A percentile compares a stretch with the other conserved stretches of the same genome.
phyloP scores from a whole-genome alignment of 2,113 vertebrate species.

The Panthera leo region DNA sequence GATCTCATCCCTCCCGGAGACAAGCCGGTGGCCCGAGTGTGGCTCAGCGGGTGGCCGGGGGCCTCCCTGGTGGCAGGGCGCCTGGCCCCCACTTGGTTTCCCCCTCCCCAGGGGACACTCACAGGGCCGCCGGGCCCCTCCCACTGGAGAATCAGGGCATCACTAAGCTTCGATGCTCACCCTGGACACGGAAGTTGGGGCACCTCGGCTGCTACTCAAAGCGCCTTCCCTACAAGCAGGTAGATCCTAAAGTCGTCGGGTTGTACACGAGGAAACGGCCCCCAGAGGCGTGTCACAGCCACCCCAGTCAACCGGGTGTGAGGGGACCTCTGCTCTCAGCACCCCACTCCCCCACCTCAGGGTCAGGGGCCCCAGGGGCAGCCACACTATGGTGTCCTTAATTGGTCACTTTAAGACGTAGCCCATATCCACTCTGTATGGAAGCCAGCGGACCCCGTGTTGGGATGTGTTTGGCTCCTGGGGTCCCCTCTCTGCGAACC shows the following conservation, averaged over 20 bases:
- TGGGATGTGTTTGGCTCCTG: accelerated
- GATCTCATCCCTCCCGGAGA: not conserved
- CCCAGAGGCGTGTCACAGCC: accelerated
- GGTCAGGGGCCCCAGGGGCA: not conserved
- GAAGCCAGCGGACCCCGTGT: accelerated
- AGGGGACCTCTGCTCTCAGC: not conserved
- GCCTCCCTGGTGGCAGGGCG: accelerated
- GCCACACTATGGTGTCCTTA: not conserved
- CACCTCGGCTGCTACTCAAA: accelerated
- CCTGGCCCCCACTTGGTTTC: not conserved
- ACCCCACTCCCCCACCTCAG: not conserved
- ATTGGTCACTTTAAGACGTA: not conserved
- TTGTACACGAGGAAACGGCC: accelerated
- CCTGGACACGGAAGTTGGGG: too few relatives aligned
- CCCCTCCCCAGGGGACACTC: not conserved
- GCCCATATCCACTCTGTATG: not conserved
- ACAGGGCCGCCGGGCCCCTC: not conserved
- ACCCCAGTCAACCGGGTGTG: not conserved
- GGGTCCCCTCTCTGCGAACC: not conserved
- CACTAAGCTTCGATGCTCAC: accelerated
- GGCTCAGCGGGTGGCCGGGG: not conserved
- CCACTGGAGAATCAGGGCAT: not conserved
- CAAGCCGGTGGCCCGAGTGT: too few relatives aligned
- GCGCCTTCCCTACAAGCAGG: accelerated
- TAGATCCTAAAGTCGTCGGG: too few relatives aligned